Percentiles rank a stretch among this genome's conserved stretches.
Evolutionary conservation across 2,113 vertebrate genomes (phyloP).

Genomic region (Dromaius novaehollandiae): DNA sequence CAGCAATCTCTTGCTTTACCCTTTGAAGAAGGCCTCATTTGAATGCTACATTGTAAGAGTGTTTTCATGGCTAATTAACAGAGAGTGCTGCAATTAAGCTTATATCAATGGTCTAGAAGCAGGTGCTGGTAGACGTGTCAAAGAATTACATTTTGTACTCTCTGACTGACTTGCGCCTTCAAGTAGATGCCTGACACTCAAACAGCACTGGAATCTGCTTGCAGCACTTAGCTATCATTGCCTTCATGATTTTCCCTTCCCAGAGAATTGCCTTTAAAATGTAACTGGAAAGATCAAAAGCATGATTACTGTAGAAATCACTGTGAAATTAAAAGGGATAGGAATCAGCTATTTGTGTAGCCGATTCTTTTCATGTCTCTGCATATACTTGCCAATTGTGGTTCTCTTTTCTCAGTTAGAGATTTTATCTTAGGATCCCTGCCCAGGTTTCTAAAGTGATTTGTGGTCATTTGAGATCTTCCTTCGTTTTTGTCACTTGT

Average conservation of each 20-base stretch:
- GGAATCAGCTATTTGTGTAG: neutral
- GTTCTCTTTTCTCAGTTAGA: conserved; percentile 23
- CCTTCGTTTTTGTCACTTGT: conserved; percentile 16
- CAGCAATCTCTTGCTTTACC: neutral
- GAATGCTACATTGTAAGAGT: neutral
- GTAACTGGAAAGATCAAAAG: neutral
- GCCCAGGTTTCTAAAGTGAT: conserved; percentile 38
- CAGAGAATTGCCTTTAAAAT: neutral
- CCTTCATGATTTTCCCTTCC: neutral
- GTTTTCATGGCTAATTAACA: conserved; percentile 13
- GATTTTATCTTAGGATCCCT: conserved; percentile 21
- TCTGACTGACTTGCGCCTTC: neutral
- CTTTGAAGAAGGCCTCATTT: neutral
- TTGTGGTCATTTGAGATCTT: conserved; percentile 48
- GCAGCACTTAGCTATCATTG: neutral
- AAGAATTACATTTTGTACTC: neutral
- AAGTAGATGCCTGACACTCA: neutral
- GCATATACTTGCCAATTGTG: conserved; percentile 1
- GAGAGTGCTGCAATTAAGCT: neutral
- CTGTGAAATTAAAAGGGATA: neutral
- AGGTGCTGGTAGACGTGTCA: neutral
- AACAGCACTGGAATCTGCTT: neutral
- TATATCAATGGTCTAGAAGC: neutral
- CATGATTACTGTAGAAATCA: neutral
- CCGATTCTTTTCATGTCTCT: conserved; percentile 28